A percentile compares a stretch with the other conserved stretches of the same genome.
phyloP scores from a whole-genome alignment of 2,797 vertebrate genomes.

The Girardinus metallicus region DNA sequence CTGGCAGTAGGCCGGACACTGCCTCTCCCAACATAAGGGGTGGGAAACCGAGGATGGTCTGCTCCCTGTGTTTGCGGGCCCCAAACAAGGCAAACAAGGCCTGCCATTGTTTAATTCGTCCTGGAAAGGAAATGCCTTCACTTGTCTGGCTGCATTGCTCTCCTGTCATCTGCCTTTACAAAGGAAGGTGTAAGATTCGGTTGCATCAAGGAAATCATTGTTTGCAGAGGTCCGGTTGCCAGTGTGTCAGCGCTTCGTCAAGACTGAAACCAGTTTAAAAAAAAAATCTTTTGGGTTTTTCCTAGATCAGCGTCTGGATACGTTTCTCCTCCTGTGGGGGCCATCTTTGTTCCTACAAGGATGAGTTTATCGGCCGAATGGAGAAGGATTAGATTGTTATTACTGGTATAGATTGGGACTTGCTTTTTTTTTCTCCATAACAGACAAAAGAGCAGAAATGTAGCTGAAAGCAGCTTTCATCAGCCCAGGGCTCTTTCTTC shows the following conservation, averaged over 20 bases:
- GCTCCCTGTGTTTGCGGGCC: conserved; percentile 5
- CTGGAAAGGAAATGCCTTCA: conserved; percentile 65
- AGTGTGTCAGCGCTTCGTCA: conserved; percentile 21
- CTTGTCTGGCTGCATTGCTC: conserved; percentile 60
- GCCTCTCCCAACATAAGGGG: conserved; percentile 49
- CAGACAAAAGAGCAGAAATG: conserved; percentile 37
- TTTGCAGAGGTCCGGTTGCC: neutral
- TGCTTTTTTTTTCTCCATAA: conserved; percentile 45
- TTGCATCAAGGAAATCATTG: conserved; percentile 28
- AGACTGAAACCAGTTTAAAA: conserved; percentile 40
- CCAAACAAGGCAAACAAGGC: conserved; percentile 39
- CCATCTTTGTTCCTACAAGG: conserved; percentile 72
- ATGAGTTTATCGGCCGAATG: conserved; percentile 49
- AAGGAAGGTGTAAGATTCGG: conserved; percentile 40
- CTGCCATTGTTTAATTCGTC: conserved; percentile 62
- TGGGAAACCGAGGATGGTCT: conserved; percentile 38
- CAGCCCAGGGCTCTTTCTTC: conserved; percentile 34
- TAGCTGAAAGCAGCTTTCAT: conserved; percentile 40
- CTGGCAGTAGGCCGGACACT: conserved; percentile 50
- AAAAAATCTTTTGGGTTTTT: conserved; percentile 44
- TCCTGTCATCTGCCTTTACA: conserved; percentile 33
- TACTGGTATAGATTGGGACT: conserved; percentile 33
- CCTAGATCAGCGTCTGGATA: conserved; percentile 42
- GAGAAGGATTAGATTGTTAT: conserved; percentile 47
- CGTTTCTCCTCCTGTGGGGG: conserved; percentile 55